phyloP scores from a whole-genome alignment of 2,113 vertebrate genomes.

The Ornithorhynchus anatinus region DNA sequence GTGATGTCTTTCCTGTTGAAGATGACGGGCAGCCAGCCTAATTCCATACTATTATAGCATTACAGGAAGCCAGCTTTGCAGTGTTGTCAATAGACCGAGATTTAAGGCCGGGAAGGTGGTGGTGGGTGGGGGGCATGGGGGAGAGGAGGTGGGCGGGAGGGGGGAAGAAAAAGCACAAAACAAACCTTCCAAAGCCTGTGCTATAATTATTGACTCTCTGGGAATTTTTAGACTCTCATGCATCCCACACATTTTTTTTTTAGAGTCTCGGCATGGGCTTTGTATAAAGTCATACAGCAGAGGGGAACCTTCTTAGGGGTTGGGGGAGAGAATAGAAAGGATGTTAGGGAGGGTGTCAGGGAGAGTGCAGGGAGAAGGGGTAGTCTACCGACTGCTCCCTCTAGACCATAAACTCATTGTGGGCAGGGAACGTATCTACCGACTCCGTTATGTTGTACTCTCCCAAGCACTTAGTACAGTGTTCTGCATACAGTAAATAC shows the following conservation, averaged over 20 bases:
- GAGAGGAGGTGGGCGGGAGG: too few relatives aligned
- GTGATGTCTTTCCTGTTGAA: rapidly evolving
- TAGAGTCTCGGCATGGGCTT: neutral
- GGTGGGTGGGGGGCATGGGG: too few relatives aligned
- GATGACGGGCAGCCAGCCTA: neutral
- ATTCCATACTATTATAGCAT: slow-evolving; percentile 31
- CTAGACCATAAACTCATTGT: too few relatives aligned
- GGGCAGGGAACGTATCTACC: too few relatives aligned
- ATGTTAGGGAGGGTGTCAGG: neutral
- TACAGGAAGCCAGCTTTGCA: slow-evolving; percentile 37
- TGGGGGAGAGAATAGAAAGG: neutral
- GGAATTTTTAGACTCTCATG: slow-evolving; percentile 68
- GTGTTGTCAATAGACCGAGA: slow-evolving; percentile 39
- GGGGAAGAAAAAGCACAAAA: slow-evolving; percentile 2
- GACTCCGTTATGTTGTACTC: too few relatives aligned
- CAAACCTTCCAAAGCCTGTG: rapidly evolving
- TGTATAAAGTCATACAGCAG: neutral
- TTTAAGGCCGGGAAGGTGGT: slow-evolving; percentile 17
- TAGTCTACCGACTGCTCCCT: too few relatives aligned
- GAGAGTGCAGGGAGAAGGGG: neutral
- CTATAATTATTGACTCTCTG: slow-evolving; percentile 10
- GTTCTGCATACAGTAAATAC: too few relatives aligned
- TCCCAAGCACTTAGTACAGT: too few relatives aligned
- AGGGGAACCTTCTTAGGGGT: neutral
- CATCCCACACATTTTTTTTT: slow-evolving; percentile 18